Evolutionary conservation across 2,888 invertebrate species (phyloP).

Genomic region (Chymomyza procnemis): DNA sequence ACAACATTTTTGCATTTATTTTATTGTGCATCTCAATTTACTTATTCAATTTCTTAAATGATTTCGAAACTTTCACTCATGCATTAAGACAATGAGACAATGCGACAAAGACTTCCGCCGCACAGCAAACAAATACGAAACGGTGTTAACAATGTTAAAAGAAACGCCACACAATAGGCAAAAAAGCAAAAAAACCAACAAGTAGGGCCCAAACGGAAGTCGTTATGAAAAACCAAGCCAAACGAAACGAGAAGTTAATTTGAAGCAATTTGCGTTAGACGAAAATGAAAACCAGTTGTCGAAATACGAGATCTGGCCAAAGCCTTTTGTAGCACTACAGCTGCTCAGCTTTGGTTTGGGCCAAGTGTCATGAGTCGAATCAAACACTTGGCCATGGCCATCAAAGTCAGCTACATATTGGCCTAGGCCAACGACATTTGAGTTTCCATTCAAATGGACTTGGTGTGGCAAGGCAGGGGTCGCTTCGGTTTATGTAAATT

Average conservation of each 20-base stretch:
- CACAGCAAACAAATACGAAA: constrained; percentile 29
- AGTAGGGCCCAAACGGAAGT: not conserved
- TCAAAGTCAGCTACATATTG: constrained; percentile 6
- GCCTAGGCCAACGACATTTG: constrained; percentile 1
- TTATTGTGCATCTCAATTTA: too few relatives aligned
- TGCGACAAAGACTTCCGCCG: not conserved
- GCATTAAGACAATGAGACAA: constrained; percentile 1
- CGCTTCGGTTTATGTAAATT: constrained; percentile 14
- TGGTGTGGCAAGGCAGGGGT: not conserved
- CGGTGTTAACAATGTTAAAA: constrained; percentile 1
- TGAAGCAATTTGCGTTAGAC: constrained; percentile 56
- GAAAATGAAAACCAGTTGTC: constrained; percentile 24
- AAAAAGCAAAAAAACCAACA: not conserved
- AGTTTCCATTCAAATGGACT: not conserved
- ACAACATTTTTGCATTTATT: constrained; percentile 13
- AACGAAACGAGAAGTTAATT: constrained; percentile 62
- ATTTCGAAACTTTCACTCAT: constrained; percentile 69
- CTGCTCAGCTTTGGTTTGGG: not conserved
- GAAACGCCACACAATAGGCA: not conserved
- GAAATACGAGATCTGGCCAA: not conserved
- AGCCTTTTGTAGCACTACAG: not conserved
- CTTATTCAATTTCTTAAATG: constrained; percentile 30
- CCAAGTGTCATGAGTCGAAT: constrained; percentile 3
- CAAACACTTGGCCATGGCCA: constrained; percentile 1
- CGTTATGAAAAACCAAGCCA: constrained; percentile 17